Evolutionary conservation across 2,888 invertebrate species (phyloP).

Genomic region (Hoplodrina ambigua): DNA sequence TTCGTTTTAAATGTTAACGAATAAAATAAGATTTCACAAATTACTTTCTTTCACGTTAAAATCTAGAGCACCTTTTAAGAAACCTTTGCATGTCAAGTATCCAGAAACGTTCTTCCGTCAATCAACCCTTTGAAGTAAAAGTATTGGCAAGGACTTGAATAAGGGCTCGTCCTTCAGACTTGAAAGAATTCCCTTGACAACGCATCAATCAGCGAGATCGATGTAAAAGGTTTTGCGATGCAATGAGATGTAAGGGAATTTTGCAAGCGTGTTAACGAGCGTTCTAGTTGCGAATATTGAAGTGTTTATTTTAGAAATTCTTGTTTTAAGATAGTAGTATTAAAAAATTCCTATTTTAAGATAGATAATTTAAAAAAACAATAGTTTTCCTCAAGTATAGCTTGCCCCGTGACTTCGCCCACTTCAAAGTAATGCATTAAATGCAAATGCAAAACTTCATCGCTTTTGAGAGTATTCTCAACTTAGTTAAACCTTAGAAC

Average conservation of each 20-base stretch:
- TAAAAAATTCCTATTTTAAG: too few relatives aligned
- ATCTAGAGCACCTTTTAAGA: neutral
- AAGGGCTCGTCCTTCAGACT: constrained; percentile 33
- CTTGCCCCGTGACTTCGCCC: too few relatives aligned
- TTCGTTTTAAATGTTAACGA: neutral
- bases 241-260: constrained; percentile 14
- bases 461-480: too few relatives aligned
- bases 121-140: constrained; percentile 43
- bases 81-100: constrained; percentile 41
- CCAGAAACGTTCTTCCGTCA: constrained; percentile 19
- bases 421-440: too few relatives aligned
- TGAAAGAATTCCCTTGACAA: constrained; percentile 53
- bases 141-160: constrained; percentile 31
- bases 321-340: too few relatives aligned
- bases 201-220: constrained; percentile 59
- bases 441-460: too few relatives aligned
- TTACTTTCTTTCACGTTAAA: constrained; percentile 6
- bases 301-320: too few relatives aligned
- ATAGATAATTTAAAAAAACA: too few relatives aligned
- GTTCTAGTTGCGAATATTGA: neutral
- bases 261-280: neutral
- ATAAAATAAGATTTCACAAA: neutral
- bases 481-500: too few relatives aligned
- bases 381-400: too few relatives aligned
- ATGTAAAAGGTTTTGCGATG: constrained; percentile 44